Percentiles rank a stretch among this genome's conserved stretches.
Evolutionary conservation across 1,140 invertebrate genomes (phyloP).

Genomic region (Eueides isabella): DNA sequence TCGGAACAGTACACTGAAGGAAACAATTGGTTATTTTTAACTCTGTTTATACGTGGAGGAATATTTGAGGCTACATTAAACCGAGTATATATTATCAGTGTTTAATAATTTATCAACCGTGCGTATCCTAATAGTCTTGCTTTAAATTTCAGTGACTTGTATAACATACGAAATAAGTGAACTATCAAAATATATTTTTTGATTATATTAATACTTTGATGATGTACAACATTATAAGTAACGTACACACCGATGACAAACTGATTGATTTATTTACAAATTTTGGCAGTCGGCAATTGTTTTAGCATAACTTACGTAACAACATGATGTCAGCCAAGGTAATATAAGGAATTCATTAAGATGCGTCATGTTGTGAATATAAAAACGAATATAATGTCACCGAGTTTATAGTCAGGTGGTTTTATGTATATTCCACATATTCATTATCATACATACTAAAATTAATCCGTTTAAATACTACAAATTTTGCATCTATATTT

Average conservation of each 20-base stretch:
- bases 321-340: slow-evolving; percentile 54
- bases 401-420: not conserved
- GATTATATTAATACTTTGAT: slow-evolving; percentile 46
- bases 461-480: not conserved
- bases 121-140: not conserved
- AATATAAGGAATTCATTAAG: slow-evolving; percentile 53
- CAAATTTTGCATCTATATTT: not conserved
- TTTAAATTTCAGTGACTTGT: not conserved
- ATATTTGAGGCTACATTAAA: slow-evolving; percentile 31
- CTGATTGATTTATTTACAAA: slow-evolving; percentile 62
- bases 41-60: slow-evolving; percentile 42
- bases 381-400: not conserved
- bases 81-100: slow-evolving; percentile 22
- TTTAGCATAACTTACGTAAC: slow-evolving; percentile 62
- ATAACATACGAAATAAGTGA: not conserved
- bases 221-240: slow-evolving; percentile 48
- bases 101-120: slow-evolving; percentile 26
- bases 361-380: slow-evolving; percentile 44
- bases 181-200: not conserved
- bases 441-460: not conserved
- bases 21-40: slow-evolving; percentile 72
- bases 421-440: not conserved
- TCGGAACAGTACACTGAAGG: slow-evolving; percentile 63
- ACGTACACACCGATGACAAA: slow-evolving; percentile 57
- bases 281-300: slow-evolving; percentile 63